These are phyloP conservation scores for Diplodus sargus DNA, from an alignment of 2,797 vertebrate genomes.

Conservation along the genomic window DNA sequence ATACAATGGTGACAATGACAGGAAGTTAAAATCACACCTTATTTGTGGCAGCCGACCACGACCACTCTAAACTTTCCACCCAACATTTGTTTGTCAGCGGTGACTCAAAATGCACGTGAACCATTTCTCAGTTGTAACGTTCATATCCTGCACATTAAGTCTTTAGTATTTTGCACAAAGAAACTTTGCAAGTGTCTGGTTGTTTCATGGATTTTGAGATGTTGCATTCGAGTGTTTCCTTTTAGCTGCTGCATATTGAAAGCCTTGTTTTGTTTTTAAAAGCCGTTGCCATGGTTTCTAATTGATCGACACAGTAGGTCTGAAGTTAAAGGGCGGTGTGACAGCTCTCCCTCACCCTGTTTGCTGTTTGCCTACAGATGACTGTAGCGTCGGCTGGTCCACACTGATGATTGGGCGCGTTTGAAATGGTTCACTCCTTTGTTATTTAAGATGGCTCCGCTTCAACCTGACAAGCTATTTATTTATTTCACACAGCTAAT, in stretches of 20 bases:
- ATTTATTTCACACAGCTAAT: background rate
- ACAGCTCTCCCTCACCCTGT: background rate
- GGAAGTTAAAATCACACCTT: slow-evolving; percentile 27
- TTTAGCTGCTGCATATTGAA: background rate
- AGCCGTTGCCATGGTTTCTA: background rate
- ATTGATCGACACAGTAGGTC: background rate
- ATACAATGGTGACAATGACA: background rate
- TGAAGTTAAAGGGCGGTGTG: background rate
- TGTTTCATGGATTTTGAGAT: background rate
- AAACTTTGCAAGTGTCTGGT: background rate
- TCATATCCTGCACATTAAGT: background rate
- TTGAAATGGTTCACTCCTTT: background rate
- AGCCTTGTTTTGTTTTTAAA: background rate
- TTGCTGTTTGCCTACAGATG: background rate
- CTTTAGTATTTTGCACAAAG: background rate
- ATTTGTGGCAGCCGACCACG: slow-evolving; percentile 17
- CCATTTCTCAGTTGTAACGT: background rate
- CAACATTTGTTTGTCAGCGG: slow-evolving; percentile 12
- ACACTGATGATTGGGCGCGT: background rate
- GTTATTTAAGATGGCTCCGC: background rate
- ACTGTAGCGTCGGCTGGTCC: background rate
- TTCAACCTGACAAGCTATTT: background rate
- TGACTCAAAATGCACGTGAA: background rate
- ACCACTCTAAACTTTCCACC: slow-evolving; percentile 15
- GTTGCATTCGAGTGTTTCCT: background rate